phyloP scores from a whole-genome alignment of 1,140 invertebrate genomes.

The Telenomus remus region DNA sequence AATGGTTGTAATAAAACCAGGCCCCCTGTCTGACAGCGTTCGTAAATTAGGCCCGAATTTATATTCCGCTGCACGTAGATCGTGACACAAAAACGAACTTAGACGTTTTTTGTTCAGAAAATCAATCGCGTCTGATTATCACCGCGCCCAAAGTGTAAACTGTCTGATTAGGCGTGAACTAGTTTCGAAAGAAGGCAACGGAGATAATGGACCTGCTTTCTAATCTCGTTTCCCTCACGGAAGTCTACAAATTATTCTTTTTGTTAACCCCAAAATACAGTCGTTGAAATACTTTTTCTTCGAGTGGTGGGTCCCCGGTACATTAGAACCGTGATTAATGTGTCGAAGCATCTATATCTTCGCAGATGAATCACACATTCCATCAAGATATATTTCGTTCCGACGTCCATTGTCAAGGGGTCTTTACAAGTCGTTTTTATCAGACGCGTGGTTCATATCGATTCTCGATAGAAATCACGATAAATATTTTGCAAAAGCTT shows the following conservation, averaged over 20 bases:
- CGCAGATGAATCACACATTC: constrained; percentile 20
- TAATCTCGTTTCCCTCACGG: neutral
- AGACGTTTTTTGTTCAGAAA: too few relatives aligned
- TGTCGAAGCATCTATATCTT: constrained; percentile 10
- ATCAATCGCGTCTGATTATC: too few relatives aligned
- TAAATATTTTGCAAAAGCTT: constrained; percentile 32
- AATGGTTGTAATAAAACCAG: too few relatives aligned
- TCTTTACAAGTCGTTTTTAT: constrained; percentile 5
- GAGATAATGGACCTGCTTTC: neutral
- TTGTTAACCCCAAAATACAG: constrained; percentile 5
- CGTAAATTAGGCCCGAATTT: too few relatives aligned
- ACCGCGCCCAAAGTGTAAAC: too few relatives aligned
- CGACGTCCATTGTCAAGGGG: constrained; percentile 16
- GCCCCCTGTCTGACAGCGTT: too few relatives aligned
- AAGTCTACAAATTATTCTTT: constrained; percentile 16
- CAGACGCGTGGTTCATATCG: constrained; percentile 10
- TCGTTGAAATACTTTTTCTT: constrained; percentile 36
- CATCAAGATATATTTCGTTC: constrained; percentile 29
- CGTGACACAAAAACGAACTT: too few relatives aligned
- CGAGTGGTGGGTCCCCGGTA: neutral
- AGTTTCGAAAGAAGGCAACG: too few relatives aligned
- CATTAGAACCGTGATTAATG: constrained; percentile 48
- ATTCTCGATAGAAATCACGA: constrained; percentile 28
- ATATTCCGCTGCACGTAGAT: too few relatives aligned
- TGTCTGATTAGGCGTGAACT: too few relatives aligned